These are phyloP conservation scores for Sinodicranocentrus sp. DNA, from an alignment of 2,888 invertebrate genomes.

Conservation along the genomic window DNA sequence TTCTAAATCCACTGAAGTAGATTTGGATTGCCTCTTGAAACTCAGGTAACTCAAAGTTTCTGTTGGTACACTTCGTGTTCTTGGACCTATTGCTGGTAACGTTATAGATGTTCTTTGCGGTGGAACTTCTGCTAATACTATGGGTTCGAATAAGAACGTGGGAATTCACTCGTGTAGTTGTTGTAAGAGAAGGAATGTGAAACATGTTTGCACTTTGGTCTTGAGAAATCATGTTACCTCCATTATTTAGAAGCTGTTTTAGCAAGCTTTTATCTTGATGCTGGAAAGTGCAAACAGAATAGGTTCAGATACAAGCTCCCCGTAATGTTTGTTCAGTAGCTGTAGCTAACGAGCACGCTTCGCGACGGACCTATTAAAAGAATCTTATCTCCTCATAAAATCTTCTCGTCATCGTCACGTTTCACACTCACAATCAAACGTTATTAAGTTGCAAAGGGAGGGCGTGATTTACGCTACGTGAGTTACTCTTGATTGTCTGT, in stretches of 20 bases:
- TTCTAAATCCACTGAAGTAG: slow-evolving; percentile 60
- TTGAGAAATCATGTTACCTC: slow-evolving; percentile 22
- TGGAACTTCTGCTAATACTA: not conserved
- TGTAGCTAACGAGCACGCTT: not conserved
- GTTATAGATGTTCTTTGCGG: slow-evolving; percentile 1
- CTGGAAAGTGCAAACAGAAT: not conserved
- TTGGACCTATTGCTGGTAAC: not conserved
- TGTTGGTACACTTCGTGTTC: not conserved
- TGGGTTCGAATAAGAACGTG: not conserved
- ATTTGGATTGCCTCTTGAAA: slow-evolving; percentile 53
- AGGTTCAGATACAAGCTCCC: not conserved
- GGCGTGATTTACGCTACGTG: no score
- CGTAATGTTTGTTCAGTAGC: no score
- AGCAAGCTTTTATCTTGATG: not conserved
- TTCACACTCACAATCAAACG: no score
- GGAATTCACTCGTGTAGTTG: slow-evolving; percentile 6
- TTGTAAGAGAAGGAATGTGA: slow-evolving; percentile 15
- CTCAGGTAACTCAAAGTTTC: slow-evolving; percentile 41
- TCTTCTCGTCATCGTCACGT: slow-evolving; percentile 1
- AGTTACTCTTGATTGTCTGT: no score
- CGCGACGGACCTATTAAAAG: not conserved
- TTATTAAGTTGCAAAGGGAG: no score
- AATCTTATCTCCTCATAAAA: slow-evolving; percentile 7
- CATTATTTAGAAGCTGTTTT: not conserved
- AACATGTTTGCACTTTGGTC: slow-evolving; percentile 20